phyloP scores from a whole-genome alignment of 2,888 invertebrate genomes.

The Dendrolimus pini region DNA sequence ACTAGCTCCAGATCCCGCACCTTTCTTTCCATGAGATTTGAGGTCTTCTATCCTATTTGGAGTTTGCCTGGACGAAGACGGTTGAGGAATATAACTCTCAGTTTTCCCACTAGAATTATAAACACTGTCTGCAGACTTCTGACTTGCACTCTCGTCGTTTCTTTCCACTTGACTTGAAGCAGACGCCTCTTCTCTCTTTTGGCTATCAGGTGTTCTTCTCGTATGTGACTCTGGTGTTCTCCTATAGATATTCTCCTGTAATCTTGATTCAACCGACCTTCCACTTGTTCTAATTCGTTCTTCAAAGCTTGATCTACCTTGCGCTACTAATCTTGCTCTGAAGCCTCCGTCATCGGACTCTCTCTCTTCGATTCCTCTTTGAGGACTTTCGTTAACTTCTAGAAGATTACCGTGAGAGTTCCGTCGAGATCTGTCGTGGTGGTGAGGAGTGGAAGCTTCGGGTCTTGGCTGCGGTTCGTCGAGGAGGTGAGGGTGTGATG shows the following conservation, averaged over 20 bases:
- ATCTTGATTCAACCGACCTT: slow-evolving; percentile 53
- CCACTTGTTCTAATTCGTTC: slow-evolving; percentile 66
- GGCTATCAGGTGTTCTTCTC: slow-evolving; percentile 51
- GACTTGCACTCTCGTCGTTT: slow-evolving; percentile 62
- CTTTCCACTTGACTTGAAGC: slow-evolving; percentile 35
- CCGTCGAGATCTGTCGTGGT: slow-evolving; percentile 60
- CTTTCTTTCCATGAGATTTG: slow-evolving; percentile 63
- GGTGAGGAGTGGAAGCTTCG: slow-evolving; percentile 53
- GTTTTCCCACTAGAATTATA: slow-evolving; percentile 73
- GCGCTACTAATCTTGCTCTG: slow-evolving; percentile 56
- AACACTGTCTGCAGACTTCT: slow-evolving; percentile 74
- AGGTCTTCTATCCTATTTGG: slow-evolving; percentile 68
- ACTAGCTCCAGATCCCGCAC: slow-evolving; percentile 78
- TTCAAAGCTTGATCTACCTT: slow-evolving; percentile 57
- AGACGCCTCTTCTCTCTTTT: slow-evolving; percentile 50
- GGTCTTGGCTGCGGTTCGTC: slow-evolving; percentile 60
- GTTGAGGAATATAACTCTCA: slow-evolving; percentile 57
- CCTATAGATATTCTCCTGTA: slow-evolving; percentile 50
- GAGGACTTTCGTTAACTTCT: slow-evolving; percentile 53
- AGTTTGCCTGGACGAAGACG: slow-evolving; percentile 65
- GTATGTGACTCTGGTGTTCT: slow-evolving; percentile 52
- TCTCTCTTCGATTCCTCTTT: slow-evolving; percentile 56
- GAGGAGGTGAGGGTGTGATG: slow-evolving; percentile 82
- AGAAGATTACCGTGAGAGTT: slow-evolving; percentile 79
- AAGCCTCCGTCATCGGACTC: slow-evolving; percentile 80